These are phyloP conservation scores for Dendrolimus houi DNA, from an alignment of 2,888 invertebrate genomes.

Conservation along the genomic window DNA sequence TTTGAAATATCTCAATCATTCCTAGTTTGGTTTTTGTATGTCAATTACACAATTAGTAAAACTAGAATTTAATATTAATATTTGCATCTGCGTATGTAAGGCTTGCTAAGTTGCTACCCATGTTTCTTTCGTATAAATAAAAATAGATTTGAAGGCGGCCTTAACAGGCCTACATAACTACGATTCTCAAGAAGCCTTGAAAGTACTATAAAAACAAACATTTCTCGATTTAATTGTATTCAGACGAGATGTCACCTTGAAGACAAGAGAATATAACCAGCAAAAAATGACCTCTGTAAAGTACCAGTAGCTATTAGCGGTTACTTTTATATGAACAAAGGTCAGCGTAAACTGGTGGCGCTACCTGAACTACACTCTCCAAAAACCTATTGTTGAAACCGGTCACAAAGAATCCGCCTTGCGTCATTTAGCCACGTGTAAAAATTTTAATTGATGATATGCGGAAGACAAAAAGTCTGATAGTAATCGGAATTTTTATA, in stretches of 20 bases:
- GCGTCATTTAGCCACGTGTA: constrained; percentile 66
- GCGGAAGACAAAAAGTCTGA: constrained; percentile 61
- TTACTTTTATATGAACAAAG: constrained; percentile 15
- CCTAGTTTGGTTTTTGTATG: too few relatives aligned
- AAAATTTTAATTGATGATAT: constrained; percentile 72
- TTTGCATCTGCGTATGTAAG: too few relatives aligned
- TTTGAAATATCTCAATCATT: too few relatives aligned
- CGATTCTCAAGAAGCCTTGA: constrained; percentile 43
- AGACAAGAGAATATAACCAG: constrained; percentile 49
- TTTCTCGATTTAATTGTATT: constrained; percentile 59
- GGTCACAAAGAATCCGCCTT: constrained; percentile 60
- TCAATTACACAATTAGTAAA: too few relatives aligned
- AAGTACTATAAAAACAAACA: constrained; percentile 59
- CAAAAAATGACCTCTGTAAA: constrained; percentile 28
- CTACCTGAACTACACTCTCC: constrained; percentile 55
- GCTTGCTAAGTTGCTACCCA: too few relatives aligned
- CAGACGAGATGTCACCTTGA: constrained; percentile 63
- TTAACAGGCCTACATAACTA: too few relatives aligned
- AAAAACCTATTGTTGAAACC: constrained; percentile 59
- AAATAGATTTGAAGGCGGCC: too few relatives aligned
- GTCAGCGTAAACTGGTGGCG: constrained; percentile 50
- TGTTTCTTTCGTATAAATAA: too few relatives aligned
- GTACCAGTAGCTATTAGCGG: neutral
- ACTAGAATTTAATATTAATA: too few relatives aligned
- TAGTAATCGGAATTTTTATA: constrained; percentile 43